These are phyloP conservation scores for Meleagris gallopavo DNA, from an alignment of 2,113 vertebrate species.

Conservation along the genomic window DNA sequence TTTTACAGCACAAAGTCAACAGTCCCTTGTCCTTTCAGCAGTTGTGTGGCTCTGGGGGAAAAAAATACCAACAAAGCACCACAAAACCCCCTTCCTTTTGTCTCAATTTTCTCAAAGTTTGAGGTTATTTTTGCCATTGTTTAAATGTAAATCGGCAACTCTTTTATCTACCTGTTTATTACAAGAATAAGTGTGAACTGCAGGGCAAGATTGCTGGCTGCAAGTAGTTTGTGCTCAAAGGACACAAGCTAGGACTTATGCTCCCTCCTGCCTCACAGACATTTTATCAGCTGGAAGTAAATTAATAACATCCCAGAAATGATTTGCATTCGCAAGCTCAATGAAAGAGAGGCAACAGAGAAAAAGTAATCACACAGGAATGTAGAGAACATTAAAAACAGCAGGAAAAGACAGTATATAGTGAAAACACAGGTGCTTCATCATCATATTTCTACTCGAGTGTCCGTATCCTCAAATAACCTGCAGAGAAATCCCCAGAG, in stretches of 20 bases:
- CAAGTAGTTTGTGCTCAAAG: background rate
- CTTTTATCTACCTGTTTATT: background rate
- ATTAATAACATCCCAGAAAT: background rate
- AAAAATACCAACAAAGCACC: background rate
- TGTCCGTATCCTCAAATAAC: background rate
- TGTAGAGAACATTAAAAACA: conserved; percentile 4
- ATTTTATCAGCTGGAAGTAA: conserved; percentile 19
- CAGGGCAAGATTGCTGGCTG: background rate
- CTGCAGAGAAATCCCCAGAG: background rate
- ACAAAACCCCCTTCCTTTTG: background rate
- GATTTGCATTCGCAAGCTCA: conserved; percentile 32
- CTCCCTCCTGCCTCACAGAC: conserved; percentile 2
- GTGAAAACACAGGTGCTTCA: conserved; percentile 26
- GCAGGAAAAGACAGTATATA: background rate
- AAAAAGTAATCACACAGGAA: background rate
- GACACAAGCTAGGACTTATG: background rate
- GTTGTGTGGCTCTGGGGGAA: background rate
- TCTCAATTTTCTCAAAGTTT: background rate
- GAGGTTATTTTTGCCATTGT: background rate
- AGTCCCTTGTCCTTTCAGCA: background rate
- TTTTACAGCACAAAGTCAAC: background rate
- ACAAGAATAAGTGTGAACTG: background rate
- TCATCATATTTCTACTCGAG: background rate
- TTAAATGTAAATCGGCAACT: background rate
- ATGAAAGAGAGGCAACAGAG: background rate